A percentile compares a stretch with the other conserved stretches of the same genome.
These are phyloP conservation scores for Podocnemis expansa DNA, from an alignment of 2,113 vertebrate species.

Conservation along the genomic window DNA sequence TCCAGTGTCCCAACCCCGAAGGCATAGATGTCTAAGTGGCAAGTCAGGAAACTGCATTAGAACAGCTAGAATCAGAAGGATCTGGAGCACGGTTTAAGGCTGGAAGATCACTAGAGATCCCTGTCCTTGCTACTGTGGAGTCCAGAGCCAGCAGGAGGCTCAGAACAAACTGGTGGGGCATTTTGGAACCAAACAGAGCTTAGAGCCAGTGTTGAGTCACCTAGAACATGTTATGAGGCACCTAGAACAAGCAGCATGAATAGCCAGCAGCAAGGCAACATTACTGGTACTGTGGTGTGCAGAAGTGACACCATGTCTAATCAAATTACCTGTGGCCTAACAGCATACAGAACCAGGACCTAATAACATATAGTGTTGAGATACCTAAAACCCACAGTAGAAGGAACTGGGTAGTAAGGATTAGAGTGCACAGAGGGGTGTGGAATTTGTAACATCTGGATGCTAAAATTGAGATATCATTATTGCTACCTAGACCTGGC, in stretches of 20 bases:
- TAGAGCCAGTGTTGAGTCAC: neutral
- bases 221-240: neutral
- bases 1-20: conserved; percentile 80
- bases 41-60: neutral
- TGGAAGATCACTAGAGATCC: neutral
- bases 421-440: too few relatives aligned
- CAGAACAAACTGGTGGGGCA: neutral
- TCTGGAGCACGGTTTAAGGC: neutral
- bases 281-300: neutral
- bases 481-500: too few relatives aligned
- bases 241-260: neutral
- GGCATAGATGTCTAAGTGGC: conserved; percentile 82
- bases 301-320: too few relatives aligned
- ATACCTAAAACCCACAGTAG: neutral
- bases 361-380: too few relatives aligned
- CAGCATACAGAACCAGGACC: neutral
- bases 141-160: neutral
- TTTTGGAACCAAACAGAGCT: neutral
- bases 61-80: neutral
- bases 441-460: too few relatives aligned
- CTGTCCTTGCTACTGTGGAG: neutral
- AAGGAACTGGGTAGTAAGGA: too few relatives aligned
- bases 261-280: neutral
- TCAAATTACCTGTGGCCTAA: too few relatives aligned
- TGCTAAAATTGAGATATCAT: too few relatives aligned